Percentiles rank a stretch among this genome's conserved stretches.
phyloP scores from a whole-genome alignment of 1,140 invertebrate species.

The Agrypnia vestita region DNA sequence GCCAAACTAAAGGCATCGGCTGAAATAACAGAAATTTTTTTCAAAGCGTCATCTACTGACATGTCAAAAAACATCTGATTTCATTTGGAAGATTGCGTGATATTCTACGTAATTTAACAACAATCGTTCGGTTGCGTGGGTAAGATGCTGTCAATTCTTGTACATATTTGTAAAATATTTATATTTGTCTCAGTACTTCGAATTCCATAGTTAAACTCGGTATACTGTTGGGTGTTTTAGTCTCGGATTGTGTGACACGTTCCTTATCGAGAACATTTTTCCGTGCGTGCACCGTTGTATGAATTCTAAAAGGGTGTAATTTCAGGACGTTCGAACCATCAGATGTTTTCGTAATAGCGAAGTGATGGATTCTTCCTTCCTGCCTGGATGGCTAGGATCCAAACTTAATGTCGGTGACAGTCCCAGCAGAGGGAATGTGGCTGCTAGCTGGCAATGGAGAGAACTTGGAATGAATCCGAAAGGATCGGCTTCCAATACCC shows the following conservation, averaged over 20 bases:
- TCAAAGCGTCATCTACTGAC: conserved; percentile 48
- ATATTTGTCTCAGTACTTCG: conserved; percentile 8
- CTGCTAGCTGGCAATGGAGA: conserved; percentile 49
- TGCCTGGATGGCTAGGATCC: conserved; percentile 34
- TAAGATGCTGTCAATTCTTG: conserved; percentile 25
- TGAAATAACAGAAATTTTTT: conserved; percentile 18
- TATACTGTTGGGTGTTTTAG: not conserved
- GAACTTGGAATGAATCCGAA: conserved; percentile 50
- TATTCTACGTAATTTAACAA: conserved; percentile 36
- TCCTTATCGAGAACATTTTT: not conserved
- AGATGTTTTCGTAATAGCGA: conserved; percentile 34
- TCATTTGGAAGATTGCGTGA: conserved; percentile 36
- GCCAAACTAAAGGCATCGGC: not conserved
- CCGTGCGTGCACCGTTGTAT: not conserved
- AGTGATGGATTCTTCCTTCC: conserved; percentile 40
- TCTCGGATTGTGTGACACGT: not conserved
- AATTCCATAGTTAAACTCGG: conserved; percentile 3
- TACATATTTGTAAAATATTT: conserved; percentile 41
- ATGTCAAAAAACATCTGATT: conserved; percentile 49
- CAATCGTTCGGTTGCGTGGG: conserved; percentile 32
- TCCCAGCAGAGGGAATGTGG: conserved; percentile 39
- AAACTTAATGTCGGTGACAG: conserved; percentile 28
- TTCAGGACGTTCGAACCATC: conserved; percentile 30
- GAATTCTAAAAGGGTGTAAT: conserved; percentile 1
- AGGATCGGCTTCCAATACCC: conserved; percentile 56